Evolutionary conservation across 2,888 invertebrate genomes (phyloP).

Genomic region (Chaitophorus viminalis): DNA sequence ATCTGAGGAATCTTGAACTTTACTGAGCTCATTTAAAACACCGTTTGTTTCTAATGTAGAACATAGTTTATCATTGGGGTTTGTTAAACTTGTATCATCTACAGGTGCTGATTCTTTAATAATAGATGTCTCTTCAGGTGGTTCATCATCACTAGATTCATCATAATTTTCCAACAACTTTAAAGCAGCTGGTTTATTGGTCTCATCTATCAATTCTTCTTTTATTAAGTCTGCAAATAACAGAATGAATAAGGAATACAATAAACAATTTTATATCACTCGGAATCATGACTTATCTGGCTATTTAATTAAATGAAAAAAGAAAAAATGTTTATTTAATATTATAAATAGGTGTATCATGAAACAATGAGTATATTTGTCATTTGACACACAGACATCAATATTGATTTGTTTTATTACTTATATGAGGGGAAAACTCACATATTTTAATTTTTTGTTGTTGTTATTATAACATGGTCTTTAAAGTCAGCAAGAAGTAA

Average conservation of each 20-base stretch:
- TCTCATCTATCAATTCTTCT: constrained; percentile 1
- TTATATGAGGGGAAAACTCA: neutral
- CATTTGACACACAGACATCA: no score
- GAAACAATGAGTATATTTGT: no score
- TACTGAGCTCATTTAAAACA: neutral
- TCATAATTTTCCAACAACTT: constrained; percentile 47
- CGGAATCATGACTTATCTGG: no score
- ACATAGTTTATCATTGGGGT: neutral
- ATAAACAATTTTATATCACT: no score
- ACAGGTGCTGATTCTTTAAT: neutral
- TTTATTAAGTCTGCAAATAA: neutral
- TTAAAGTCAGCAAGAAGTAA: no score
- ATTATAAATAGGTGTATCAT: no score
- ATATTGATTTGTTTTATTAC: no score
- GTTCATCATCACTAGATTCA: constrained; percentile 39
- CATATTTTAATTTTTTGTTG: no score
- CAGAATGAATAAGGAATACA: no score
- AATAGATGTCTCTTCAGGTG: constrained; percentile 47
- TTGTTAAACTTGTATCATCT: neutral
- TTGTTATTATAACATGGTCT: no score
- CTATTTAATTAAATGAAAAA: no score
- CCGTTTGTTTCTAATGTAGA: neutral
- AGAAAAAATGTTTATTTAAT: no score
- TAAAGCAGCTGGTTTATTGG: constrained; percentile 27
- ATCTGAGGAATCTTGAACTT: neutral